phyloP scores from a whole-genome alignment of 2,888 invertebrate genomes.

The Vesta saturnalis region DNA sequence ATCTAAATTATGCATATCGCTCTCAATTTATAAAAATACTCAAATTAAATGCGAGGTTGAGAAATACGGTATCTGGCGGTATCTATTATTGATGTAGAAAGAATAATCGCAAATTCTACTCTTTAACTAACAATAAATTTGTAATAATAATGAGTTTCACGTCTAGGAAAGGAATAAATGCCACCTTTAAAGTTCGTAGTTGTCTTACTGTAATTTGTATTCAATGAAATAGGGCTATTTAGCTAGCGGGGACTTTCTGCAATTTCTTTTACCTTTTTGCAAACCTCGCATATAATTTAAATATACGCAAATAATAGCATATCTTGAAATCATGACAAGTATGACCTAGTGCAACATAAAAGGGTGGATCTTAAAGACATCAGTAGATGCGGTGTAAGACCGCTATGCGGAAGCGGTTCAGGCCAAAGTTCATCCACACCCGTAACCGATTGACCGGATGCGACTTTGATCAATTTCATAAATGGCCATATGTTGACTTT shows the following conservation, averaged over 20 bases:
- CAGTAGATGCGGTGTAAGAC: conserved; percentile 20
- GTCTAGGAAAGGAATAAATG: conserved; percentile 6
- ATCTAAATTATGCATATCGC: too few relatives aligned
- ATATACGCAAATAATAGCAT: conserved; percentile 16
- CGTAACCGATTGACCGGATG: conserved; percentile 57
- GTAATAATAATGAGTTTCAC: conserved; percentile 9
- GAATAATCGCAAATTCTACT: conserved; percentile 6
- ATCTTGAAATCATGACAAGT: conserved; percentile 13
- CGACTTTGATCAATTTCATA: conserved; percentile 38
- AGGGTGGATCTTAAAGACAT: conserved; percentile 28
- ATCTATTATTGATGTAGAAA: not conserved
- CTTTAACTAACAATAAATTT: conserved; percentile 2
- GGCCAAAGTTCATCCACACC: conserved; percentile 59
- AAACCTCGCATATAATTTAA: conserved; percentile 3
- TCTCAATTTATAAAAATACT: too few relatives aligned
- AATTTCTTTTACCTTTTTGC: conserved; percentile 18
- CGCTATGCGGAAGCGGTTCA: conserved; percentile 57
- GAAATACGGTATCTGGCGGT: not conserved
- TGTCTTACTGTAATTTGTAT: conserved; percentile 16
- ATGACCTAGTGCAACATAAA: conserved; percentile 23
- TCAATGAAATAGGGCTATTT: conserved; percentile 10
- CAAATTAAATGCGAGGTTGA: too few relatives aligned
- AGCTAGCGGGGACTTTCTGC: conserved; percentile 4
- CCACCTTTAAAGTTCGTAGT: conserved; percentile 16
- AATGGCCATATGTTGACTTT: conserved; percentile 33